Conservation (phyloP, 2,888 invertebrate genomes). For the Phyto melanocephala region DNA sequence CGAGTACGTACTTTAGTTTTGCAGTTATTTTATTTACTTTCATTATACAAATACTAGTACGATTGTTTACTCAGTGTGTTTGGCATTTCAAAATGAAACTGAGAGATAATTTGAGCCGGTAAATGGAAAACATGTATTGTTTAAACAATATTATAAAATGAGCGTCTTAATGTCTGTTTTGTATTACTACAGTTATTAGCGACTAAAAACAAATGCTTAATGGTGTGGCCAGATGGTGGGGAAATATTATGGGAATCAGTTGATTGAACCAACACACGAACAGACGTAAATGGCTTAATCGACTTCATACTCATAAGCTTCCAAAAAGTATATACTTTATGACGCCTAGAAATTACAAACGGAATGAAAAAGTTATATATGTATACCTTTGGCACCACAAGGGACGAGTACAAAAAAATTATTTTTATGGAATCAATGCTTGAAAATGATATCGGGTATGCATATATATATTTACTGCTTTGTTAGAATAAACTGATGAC, state of each 20-base stretch:
- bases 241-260: not conserved
- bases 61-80: slow-evolving; percentile 12
- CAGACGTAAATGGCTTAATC: no score
- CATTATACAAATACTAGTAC: not conserved
- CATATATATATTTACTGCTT: no score
- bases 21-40: slow-evolving; percentile 10
- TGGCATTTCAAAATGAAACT: not conserved
- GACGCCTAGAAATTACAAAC: no score
- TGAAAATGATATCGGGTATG: no score
- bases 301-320: no score
- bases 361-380: no score
- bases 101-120: slow-evolving; percentile 31
- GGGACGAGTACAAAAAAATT: no score
- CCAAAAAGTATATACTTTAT: no score
- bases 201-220: not conserved
- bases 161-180: slow-evolving; percentile 44
- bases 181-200: slow-evolving; percentile 28
- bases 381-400: no score
- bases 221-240: slow-evolving; percentile 16
- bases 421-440: no score
- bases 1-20: slow-evolving; percentile 30
- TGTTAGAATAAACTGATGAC: no score
- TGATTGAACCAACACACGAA: no score
- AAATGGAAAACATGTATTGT: slow-evolving; percentile 11
- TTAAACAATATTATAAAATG: slow-evolving; percentile 32